Conservation (phyloP, 2,113 vertebrate species). For the Rana temporaria region DNA sequence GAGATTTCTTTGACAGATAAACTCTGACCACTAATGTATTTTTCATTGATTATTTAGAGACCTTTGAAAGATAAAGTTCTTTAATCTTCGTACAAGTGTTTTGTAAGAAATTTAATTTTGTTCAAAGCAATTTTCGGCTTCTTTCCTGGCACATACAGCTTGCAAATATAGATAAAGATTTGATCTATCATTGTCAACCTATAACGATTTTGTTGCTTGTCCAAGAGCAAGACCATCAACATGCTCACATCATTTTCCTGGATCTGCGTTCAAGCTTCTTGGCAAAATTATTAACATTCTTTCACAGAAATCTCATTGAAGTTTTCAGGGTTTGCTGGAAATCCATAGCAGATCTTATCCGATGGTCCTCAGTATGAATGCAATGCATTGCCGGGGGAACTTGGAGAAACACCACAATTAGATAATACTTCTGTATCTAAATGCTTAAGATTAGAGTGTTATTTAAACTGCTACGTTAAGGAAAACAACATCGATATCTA, state of each 20-base stretch:
- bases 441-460: neutral
- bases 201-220: constrained; percentile 47
- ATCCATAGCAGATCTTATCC: constrained; percentile 26
- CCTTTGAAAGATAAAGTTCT: constrained; percentile 4
- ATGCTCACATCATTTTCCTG: constrained; percentile 38
- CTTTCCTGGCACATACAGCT: constrained; percentile 11
- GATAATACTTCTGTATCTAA: constrained; percentile 17
- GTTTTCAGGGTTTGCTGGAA: neutral
- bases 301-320: constrained; percentile 25
- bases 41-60: constrained; percentile 37
- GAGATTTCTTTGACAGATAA: constrained; percentile 20
- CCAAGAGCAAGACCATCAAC: constrained; percentile 39
- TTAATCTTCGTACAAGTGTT: constrained; percentile 30
- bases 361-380: neutral
- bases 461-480: neutral
- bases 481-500: neutral
- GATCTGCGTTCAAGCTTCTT: constrained; percentile 19
- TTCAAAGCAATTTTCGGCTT: constrained; percentile 49
- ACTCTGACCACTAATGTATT: constrained; percentile 20
- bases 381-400: constrained; percentile 1
- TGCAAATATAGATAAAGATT: constrained; percentile 39
- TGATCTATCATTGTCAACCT: constrained; percentile 43
- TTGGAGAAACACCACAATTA: constrained; percentile 30
- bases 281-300: constrained; percentile 6
- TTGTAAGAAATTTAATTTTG: constrained; percentile 44